Conservation (phyloP, 2,888 invertebrate genomes). For the Tetranychus piercei region DNA sequence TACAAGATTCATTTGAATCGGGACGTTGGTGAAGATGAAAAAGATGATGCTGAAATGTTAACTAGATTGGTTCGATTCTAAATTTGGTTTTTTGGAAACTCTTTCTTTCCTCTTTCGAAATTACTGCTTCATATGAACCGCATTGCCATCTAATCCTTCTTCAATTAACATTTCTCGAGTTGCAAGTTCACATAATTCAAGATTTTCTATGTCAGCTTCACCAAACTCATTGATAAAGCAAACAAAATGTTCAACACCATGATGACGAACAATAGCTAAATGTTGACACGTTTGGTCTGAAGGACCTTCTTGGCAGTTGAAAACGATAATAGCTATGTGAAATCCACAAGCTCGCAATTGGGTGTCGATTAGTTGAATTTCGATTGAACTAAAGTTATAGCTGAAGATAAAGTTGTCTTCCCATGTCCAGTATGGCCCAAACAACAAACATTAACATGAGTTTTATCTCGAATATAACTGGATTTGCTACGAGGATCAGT, state of each 20-base stretch:
- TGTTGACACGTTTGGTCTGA: not conserved
- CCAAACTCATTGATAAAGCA: not conserved
- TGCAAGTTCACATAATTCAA: not conserved
- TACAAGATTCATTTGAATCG: too few species aligned
- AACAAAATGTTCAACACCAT: not conserved
- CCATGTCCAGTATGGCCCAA: constrained; percentile 1
- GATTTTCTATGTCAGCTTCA: not conserved
- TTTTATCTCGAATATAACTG: not conserved
- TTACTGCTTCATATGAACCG: too few species aligned
- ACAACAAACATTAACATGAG: constrained; percentile 1
- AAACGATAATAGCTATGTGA: not conserved
- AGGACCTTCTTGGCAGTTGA: not conserved
- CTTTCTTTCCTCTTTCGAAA: too few species aligned
- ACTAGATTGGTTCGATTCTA: too few species aligned
- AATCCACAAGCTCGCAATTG: not conserved
- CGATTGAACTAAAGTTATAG: not conserved
- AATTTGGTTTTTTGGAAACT: too few species aligned
- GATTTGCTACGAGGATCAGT: not conserved
- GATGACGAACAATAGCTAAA: not conserved
- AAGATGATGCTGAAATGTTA: too few species aligned
- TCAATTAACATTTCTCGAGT: not conserved
- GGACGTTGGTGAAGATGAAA: too few species aligned
- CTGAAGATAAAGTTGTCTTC: not conserved
- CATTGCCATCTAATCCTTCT: not conserved
- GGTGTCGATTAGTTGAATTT: not conserved